Evolutionary conservation across 2,888 invertebrate genomes (phyloP), one percentile per base, ranked within the genome.

Genomic region (Eremobia ochroleuca): DNA sequence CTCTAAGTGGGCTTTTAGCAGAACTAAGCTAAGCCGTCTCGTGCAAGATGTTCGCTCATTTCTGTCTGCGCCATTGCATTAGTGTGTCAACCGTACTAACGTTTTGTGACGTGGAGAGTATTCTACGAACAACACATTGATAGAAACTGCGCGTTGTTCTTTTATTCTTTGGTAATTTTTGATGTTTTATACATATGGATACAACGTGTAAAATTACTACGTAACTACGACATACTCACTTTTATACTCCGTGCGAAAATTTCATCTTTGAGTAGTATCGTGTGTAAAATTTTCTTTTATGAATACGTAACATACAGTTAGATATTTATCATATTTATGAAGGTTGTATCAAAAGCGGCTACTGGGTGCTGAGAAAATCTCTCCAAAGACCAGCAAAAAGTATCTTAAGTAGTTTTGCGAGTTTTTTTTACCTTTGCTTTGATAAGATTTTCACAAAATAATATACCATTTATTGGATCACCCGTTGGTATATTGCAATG

Each of bases 1-100:
- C 92, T 95, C 94, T 96, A 96, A 97, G 96, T 96, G 96, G 95
- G 96, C 96, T 97, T 96, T 96, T 96, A 96, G 96, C 92, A 93
- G 92, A 92, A 95, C 95, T 94, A 93, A 95, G 95, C 95, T 96
- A 95, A 97, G 96, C 96, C 95, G 94, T 94, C 95, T 94, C 92
- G 91, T 93, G 94, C 95, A 95, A 94, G 93, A 94, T 94, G 95
- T 95, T 94, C 92, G 91, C 92, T 95, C 94, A 95, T 95, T 96
- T 94, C 94, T 94, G 91, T 94, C 92, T 93, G 92, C 92, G 90
- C 92, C 92, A 93, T 93, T 94, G 93, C 93, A 94, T 94, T 94
- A 89, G 86, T 88, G 83, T 89, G 83, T 89, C 88, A 80, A 79
- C 81, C 46, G 65, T 79, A 82, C 78, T 79, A 89, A 84, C 76